phyloP scores from a whole-genome alignment of 2,113 vertebrate species.

The Oxyruncus cristatus region DNA sequence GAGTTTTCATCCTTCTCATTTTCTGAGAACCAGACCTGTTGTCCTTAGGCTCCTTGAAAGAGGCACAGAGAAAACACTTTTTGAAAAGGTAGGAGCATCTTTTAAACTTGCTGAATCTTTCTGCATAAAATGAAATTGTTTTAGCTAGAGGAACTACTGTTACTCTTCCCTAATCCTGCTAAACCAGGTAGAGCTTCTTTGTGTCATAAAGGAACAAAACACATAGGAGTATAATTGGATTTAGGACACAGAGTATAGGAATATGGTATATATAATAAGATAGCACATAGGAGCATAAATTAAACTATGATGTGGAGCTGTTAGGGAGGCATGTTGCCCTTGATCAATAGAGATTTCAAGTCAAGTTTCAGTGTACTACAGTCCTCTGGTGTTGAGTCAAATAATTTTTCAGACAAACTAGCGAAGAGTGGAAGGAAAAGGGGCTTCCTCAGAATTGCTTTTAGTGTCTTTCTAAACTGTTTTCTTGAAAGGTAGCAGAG shows the following conservation, averaged over 20 bases:
- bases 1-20: conserved; percentile 4
- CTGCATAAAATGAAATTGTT: not conserved
- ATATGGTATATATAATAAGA: not conserved
- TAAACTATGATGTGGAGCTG: not conserved
- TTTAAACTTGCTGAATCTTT: not conserved
- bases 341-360: not conserved
- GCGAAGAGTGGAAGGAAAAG: not conserved
- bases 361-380: not conserved
- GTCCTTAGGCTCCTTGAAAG: not conserved
- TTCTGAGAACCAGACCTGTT: not conserved
- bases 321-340: not conserved
- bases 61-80: not conserved
- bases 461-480: not conserved
- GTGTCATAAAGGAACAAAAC: not conserved
- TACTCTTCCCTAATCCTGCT: not conserved
- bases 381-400: not conserved
- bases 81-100: not conserved
- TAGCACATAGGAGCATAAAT: not conserved
- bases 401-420: not conserved
- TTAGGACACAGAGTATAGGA: not conserved
- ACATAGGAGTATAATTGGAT: not conserved
- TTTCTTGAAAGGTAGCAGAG: conserved; percentile 15
- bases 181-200: not conserved
- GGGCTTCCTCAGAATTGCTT: not conserved
- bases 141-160: not conserved